These are phyloP conservation scores for Bergia sp. DNA, from an alignment of 92 coral and sea anemone genomes.

Conservation along the genomic window DNA sequence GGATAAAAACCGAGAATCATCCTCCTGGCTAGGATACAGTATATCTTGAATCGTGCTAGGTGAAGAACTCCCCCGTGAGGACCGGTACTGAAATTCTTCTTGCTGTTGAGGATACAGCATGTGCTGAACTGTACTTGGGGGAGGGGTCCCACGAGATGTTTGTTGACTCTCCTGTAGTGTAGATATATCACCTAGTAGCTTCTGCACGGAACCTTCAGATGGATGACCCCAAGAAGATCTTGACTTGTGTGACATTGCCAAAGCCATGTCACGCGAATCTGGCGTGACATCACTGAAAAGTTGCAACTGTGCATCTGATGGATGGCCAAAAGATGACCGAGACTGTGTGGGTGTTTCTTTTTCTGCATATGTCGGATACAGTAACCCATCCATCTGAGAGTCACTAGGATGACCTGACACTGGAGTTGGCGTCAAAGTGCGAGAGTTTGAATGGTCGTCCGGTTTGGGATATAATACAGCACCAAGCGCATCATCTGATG, in stretches of 20 bases:
- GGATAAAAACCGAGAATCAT: constrained; percentile 11
- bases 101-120: constrained; percentile 39
- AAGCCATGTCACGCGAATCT: constrained; percentile 19
- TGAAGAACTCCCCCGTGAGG: constrained; percentile 70
- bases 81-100: not conserved
- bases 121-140: constrained; percentile 65
- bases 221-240: constrained; percentile 82
- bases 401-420: constrained; percentile 56
- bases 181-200: constrained; percentile 62
- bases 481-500: constrained; percentile 42
- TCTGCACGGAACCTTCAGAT: constrained; percentile 75
- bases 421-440: not conserved
- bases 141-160: constrained; percentile 74
- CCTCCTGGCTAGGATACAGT: constrained; percentile 58
- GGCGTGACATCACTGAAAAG: not conserved
- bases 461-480: constrained; percentile 28
- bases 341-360: constrained; percentile 28
- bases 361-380: constrained; percentile 37
- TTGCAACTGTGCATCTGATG: constrained; percentile 65
- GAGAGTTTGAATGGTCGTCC: not conserved
- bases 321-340: constrained; percentile 62
- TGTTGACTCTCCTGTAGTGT: constrained; percentile 61
- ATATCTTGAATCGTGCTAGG: constrained; percentile 74
- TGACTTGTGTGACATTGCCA: constrained; percentile 57
- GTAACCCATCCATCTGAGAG: constrained; percentile 43